These are phyloP conservation scores for Phrixothrix hirtus DNA, from an alignment of 2,888 invertebrate genomes.

Conservation along the genomic window DNA sequence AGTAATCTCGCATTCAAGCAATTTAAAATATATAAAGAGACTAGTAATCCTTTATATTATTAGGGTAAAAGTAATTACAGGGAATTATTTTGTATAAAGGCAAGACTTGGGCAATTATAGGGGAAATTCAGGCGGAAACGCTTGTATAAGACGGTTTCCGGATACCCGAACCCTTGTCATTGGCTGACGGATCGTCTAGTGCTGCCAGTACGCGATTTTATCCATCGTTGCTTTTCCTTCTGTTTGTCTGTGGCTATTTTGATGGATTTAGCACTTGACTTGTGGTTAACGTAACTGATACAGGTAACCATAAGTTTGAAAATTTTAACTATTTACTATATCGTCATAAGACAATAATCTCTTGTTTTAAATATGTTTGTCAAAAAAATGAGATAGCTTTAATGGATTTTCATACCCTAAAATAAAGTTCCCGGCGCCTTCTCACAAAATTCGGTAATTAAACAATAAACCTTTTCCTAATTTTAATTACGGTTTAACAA, in stretches of 20 bases:
- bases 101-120: conserved; percentile 30
- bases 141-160: conserved; percentile 31
- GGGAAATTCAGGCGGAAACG: conserved; percentile 31
- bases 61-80: conserved; percentile 23
- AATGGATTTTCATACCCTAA: neutral
- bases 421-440: neutral
- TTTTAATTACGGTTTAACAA: neutral
- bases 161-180: conserved; percentile 31
- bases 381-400: neutral
- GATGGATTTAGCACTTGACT: conserved; percentile 17
- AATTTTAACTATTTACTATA: neutral
- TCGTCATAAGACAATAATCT: neutral
- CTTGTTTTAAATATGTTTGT: neutral
- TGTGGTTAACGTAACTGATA: conserved; percentile 1
- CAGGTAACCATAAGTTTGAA: conserved; percentile 5
- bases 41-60: conserved; percentile 19
- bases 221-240: conserved; percentile 18
- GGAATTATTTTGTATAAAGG: conserved; percentile 25
- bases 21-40: conserved; percentile 6
- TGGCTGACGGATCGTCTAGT: conserved; percentile 29
- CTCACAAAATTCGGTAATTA: neutral
- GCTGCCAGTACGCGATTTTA: conserved; percentile 27
- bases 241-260: conserved; percentile 16
- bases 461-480: neutral
- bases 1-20: neutral